Evolutionary conservation across 2,888 invertebrate species (phyloP), one percentile per base, ranked within the genome.

Genomic region (Gymnocheta viridis): DNA sequence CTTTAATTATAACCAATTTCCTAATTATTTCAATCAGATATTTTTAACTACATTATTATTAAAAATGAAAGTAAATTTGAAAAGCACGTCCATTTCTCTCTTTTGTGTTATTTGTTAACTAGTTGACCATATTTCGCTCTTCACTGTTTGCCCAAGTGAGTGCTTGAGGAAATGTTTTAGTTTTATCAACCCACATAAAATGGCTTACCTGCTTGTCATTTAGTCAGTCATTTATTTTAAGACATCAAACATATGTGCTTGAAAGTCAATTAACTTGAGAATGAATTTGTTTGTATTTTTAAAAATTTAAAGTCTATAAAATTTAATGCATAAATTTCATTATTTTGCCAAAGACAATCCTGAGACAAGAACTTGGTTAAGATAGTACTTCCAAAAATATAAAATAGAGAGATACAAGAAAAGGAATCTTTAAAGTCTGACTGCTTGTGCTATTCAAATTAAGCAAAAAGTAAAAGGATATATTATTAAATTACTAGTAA

Each of bases 311-410:
- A 72, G 66, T 72, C 67, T 84, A 19, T 10, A 41, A 62, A 67
- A 54, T 81, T 84, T 56, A 84, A 76, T 84, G 77, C 70, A 84
- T 84, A 73, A 84, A 84, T 64, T 84, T 73, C 32, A 78, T 82
- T 78, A 69, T 44, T 32, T 38, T 76, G 76, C 81, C 32, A 73
- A 77, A 69, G 56, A 73, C 70, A 67, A 64, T 81, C 67, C 69
- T 14, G 64, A 82, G 62, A 49, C 35, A 64, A 81, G 58, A 47
- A 58, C 56, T 22, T 17, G 38, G 6, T n/a, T 10, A 62, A 51
- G 22, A 73, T 81, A 72, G 60, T 64, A 67, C 22, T 24, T 29
- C n/a, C 4, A 32, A n/a, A 38, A 19, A 49, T 1, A 60, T 17
- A n/a, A 67, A 58, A 27, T 17, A 10, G 4, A 72, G 41, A 69